Evolutionary conservation across 2,113 vertebrate genomes (phyloP), one percentile per base, ranked within the genome.

Genomic region (Suncus etruscus): DNA sequence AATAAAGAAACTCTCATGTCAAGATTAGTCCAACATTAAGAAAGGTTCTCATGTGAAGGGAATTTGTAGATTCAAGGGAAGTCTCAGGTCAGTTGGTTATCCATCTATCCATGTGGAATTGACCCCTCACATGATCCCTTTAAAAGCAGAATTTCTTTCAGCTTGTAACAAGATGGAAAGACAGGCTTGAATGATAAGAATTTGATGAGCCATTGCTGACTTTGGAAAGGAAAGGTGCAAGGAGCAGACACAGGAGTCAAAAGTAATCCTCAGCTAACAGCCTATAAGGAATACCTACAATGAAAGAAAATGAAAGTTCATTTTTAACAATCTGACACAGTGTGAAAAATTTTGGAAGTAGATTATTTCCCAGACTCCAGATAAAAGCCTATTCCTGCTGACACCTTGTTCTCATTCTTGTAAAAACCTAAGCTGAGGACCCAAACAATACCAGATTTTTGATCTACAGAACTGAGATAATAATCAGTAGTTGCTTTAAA

Each of bases 61-160:
- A 72, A 89, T 92, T 83, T 87, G 7, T 14, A 76, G 24, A 29
- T 58, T 6, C 25, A 85, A 75, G 39, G 63, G 89, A 91, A 79
- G 16, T 63, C 18, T 5, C 15, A 16, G 58, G 8, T 54, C 24
- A 69, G 11, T 31, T 87, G 25, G 14, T 54, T 82, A 78, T 32
- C 7, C 10, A 74, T 54, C 8, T 3, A n/a, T 68, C 15, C 14
- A 82, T 16, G 47, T 24, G 11, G 24, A 10, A 80, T 0, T 50
- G 27, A 83, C 18, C 50, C 12, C 24, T 75, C 14, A 77, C 27
- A 27, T 32, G 12, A 79, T 9, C 15, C 6, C n/a, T 90, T 80
- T 50, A 22, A 72, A 74, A 74, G 76, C n/a, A 63, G 20, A 61
- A 3, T 63, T 94, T 89, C 32, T 31, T 5, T 5, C 47, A 16